Evolutionary conservation across 2,797 vertebrate genomes (phyloP).

Genomic region (Mareca penelope): DNA sequence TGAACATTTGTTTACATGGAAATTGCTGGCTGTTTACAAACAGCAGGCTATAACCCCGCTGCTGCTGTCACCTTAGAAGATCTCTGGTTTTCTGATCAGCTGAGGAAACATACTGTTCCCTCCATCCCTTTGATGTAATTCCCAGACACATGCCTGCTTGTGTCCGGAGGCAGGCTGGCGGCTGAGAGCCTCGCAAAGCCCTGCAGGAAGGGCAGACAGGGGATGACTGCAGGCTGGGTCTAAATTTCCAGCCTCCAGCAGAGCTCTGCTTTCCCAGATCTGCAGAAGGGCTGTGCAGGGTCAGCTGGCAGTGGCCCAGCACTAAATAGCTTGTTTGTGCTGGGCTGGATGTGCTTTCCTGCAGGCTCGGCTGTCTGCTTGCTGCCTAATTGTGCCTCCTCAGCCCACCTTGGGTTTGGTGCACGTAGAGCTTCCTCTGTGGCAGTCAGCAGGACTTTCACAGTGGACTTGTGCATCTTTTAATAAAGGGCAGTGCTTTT

Average conservation of each 20-base stretch:
- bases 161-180: accelerated
- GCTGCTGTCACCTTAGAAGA: neutral
- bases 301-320: slow-evolving; percentile 12
- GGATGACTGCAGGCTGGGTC: neutral
- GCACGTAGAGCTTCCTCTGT: neutral
- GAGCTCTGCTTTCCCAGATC: neutral
- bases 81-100: neutral
- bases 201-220: neutral
- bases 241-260: neutral
- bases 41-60: neutral
- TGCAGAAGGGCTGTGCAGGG: neutral
- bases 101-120: neutral
- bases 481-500: accelerated
- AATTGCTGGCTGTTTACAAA: neutral
- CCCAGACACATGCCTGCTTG: neutral
- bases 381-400: neutral
- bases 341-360: neutral
- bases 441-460: neutral
- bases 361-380: neutral
- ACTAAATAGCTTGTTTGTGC: neutral
- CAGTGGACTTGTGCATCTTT: neutral
- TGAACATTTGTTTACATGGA: neutral
- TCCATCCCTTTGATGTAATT: neutral
- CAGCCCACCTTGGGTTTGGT: neutral
- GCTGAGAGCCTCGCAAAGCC: neutral